These are phyloP conservation scores for Copidosoma floridanum DNA, from an alignment of 1,140 invertebrate species.

Conservation along the genomic window DNA sequence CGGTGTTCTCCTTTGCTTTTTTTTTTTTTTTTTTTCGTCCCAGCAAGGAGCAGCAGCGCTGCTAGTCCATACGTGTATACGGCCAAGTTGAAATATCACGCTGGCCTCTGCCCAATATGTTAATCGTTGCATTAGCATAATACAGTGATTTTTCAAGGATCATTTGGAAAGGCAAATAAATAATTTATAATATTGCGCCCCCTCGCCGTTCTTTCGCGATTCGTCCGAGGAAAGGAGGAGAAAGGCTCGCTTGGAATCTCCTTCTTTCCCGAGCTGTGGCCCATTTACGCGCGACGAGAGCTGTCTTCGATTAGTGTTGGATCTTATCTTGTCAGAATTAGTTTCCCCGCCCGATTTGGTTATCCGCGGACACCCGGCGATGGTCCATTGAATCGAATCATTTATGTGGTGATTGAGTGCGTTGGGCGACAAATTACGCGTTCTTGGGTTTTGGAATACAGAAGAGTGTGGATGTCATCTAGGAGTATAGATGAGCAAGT, in stretches of 20 bases:
- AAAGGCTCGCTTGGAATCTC: conserved; percentile 12
- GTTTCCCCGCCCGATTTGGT: conserved; percentile 7
- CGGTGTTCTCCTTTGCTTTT: not conserved
- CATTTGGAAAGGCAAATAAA: conserved; percentile 59
- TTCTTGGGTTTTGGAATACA: too few relatives aligned
- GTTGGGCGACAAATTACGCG: too few relatives aligned
- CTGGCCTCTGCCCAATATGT: conserved; percentile 51
- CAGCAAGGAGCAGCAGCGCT: too few relatives aligned
- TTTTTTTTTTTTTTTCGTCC: not conserved
- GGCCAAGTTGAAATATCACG: conserved; percentile 53
- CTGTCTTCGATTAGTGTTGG: conserved; percentile 23
- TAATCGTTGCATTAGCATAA: conserved; percentile 57
- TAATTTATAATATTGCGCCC: conserved; percentile 55
- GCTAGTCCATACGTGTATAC: too few relatives aligned
- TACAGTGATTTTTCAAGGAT: conserved; percentile 57
- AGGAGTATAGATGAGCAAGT: too few relatives aligned
- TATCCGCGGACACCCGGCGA: not conserved
- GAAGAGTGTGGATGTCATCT: too few relatives aligned
- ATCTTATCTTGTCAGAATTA: conserved; percentile 29
- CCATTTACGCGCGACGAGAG: conserved; percentile 4
- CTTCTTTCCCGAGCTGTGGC: not conserved
- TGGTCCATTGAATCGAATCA: conserved; percentile 20
- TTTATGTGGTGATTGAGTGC: conserved; percentile 19
- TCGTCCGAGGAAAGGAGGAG: not conserved
- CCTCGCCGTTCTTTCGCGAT: conserved; percentile 26